These are phyloP conservation scores for Teleopsis dalmanni DNA, from an alignment of 1,140 invertebrate species.

Conservation along the genomic window DNA sequence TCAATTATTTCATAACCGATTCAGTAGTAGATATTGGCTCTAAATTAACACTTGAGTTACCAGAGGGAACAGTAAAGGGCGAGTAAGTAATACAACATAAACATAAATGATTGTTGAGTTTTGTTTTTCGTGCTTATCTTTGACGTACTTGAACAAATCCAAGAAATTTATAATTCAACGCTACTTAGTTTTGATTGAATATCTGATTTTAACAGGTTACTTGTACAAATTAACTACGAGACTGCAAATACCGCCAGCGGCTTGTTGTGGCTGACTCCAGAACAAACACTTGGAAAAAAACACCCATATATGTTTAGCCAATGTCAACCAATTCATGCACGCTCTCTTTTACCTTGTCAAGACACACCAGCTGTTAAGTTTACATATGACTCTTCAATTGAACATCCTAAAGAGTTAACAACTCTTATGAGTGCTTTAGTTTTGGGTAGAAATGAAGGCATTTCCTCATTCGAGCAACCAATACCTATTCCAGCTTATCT, in stretches of 20 bases:
- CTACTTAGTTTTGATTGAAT: not conserved
- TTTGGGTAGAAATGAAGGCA: slow-evolving; percentile 38
- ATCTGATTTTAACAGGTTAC: slow-evolving; percentile 51
- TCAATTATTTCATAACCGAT: slow-evolving; percentile 59
- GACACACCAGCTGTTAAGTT: slow-evolving; percentile 89
- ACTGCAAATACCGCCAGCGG: slow-evolving; percentile 69
- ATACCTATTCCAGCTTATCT: slow-evolving; percentile 69
- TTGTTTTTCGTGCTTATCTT: no score
- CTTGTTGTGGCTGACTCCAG: slow-evolving; percentile 80
- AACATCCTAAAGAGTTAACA: slow-evolving; percentile 65
- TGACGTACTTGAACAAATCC: no score
- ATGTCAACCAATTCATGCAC: slow-evolving; percentile 84
- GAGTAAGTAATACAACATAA: slow-evolving; percentile 43
- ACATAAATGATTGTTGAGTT: no score
- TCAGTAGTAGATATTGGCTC: slow-evolving; percentile 63
- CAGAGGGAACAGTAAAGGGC: slow-evolving; percentile 43
- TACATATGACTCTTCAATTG: slow-evolving; percentile 74
- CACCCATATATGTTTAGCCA: slow-evolving; percentile 90
- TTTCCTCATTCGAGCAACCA: slow-evolving; percentile 66
- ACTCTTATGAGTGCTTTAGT: slow-evolving; percentile 86
- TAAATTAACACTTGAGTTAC: slow-evolving; percentile 64
- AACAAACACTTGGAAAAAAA: slow-evolving; percentile 80
- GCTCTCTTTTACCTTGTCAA: slow-evolving; percentile 86
- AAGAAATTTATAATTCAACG: no score
- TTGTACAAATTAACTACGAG: slow-evolving; percentile 64